Evolutionary conservation across 1,140 invertebrate species (phyloP), one percentile per base, ranked within the genome.

Genomic region (Oryctes rhinoceros): DNA sequence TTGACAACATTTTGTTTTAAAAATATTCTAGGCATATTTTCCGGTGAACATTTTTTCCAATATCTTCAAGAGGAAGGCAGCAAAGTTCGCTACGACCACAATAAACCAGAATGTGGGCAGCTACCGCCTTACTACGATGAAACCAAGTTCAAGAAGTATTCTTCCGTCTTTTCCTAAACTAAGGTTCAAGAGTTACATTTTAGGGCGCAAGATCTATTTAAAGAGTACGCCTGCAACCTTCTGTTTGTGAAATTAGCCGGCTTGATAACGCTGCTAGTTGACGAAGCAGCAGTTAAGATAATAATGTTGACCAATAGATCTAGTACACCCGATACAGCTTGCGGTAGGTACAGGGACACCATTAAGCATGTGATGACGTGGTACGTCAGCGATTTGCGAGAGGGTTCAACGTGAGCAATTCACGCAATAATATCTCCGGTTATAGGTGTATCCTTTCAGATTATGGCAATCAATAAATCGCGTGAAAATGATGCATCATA

Each of bases 191-290:
- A 44, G 9, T 0, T 44, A 44, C 39, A 44, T 44, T 71, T 71
- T 71, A 76, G 74, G 44, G 74, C 74, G 10, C 74, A 76, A 76
- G 37, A 37, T 76, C 3, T 76, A 1, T 76, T 44, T 15, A 48
- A 47, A 15, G 37, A 76, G 35, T 44, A 76, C n/a, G 30, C n/a
- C 0, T 44, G 20, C 10, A 44, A 39, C 13, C 15, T 76, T n/a
- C 74, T 76, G 5, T 47, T 76, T n/a, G 37, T 76, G 35, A 76
- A 48, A n/a, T 20, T 76, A 39, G n/a, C 74, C 3, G 74, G 74
- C 11, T 44, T 76, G n/a, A 15, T 76, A 44, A 44, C 44, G 6
- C 13, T 76, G 37, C 9, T 76, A 6, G 11, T 15, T 20, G 35
- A 76, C 7, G n/a, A 39, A 7, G 4, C n/a, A 20, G 30, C 37